Evolutionary conservation across 2,888 invertebrate genomes (phyloP).

Genomic region (Drosophila algonquin): DNA sequence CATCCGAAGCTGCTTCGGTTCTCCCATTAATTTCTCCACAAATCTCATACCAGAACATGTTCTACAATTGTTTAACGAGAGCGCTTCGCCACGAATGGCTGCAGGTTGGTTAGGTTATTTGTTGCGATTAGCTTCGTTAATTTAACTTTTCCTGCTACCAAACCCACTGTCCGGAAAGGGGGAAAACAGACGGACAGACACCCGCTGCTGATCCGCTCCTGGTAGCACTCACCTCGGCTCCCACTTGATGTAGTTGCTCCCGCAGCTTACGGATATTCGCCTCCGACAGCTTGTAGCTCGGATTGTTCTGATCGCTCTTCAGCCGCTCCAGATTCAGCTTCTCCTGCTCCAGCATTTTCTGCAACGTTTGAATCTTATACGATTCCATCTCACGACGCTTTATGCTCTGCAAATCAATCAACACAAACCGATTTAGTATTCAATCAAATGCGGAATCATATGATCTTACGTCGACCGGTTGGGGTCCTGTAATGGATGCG

Average conservation of each 20-base stretch:
- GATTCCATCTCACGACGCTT: constrained; percentile 93
- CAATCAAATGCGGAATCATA: not conserved
- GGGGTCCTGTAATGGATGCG: constrained; percentile 90
- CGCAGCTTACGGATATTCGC: constrained; percentile 83
- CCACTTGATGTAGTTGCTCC: constrained; percentile 83
- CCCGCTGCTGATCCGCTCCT: not conserved
- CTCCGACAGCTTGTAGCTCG: constrained; percentile 83
- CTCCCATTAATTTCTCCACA: constrained; percentile 1
- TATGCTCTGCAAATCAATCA: constrained; percentile 87
- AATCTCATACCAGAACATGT: not conserved
- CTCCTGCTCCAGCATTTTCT: constrained; percentile 95
- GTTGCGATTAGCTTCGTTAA: not conserved
- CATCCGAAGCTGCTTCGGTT: constrained; percentile 10
- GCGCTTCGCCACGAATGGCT: not conserved
- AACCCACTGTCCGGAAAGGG: not conserved
- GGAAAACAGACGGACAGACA: not conserved
- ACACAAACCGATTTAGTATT: not conserved
- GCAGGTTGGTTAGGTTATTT: not conserved
- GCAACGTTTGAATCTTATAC: constrained; percentile 92
- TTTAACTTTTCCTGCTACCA: not conserved
- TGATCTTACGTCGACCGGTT: constrained; percentile 91
- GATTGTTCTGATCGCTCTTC: constrained; percentile 85
- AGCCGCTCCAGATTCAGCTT: constrained; percentile 92
- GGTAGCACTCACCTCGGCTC: constrained; percentile 82
- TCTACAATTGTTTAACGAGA: not conserved